Percentiles rank a stretch among this genome's conserved stretches.
Evolutionary conservation across 2,888 invertebrate species (phyloP).

Genomic region (Melanostoma scalare): DNA sequence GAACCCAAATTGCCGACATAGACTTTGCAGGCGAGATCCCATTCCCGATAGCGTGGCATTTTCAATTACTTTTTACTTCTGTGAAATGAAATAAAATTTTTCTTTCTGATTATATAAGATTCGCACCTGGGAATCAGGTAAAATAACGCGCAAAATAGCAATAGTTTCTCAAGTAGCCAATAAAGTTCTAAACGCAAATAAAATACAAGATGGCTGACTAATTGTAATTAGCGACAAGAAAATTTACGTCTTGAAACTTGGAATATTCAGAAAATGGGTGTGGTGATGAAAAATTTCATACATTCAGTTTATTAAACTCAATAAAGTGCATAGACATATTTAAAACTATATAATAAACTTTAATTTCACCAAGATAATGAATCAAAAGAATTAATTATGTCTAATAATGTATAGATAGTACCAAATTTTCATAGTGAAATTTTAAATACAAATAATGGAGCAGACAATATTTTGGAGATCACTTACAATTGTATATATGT

Average conservation of each 20-base stretch:
- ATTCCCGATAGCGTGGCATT: conserved; percentile 85
- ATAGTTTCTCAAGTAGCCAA: not conserved
- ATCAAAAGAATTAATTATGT: too few species aligned
- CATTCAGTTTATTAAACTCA: too few species aligned
- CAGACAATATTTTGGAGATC: too few species aligned
- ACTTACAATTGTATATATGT: too few species aligned
- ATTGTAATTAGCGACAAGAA: not conserved
- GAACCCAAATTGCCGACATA: conserved; percentile 95
- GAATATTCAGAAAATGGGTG: conserved; percentile 5
- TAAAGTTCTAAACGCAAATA: not conserved
- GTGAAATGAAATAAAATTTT: conserved; percentile 2
- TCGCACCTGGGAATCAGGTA: not conserved
- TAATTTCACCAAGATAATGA: too few species aligned
- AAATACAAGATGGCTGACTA: conserved; percentile 26
- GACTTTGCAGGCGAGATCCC: conserved; percentile 93
- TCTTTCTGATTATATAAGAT: conserved; percentile 2
- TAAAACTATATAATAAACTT: too few species aligned
- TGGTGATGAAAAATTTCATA: not conserved
- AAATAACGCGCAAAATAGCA: conserved; percentile 3
- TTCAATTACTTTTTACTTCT: conserved; percentile 53
- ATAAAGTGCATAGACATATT: too few species aligned
- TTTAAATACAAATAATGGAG: too few species aligned
- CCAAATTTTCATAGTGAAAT: too few species aligned
- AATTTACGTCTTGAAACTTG: not conserved
- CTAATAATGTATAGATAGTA: too few species aligned